phyloP scores from a whole-genome alignment of 2,113 vertebrate genomes.

The Scortum barcoo region DNA sequence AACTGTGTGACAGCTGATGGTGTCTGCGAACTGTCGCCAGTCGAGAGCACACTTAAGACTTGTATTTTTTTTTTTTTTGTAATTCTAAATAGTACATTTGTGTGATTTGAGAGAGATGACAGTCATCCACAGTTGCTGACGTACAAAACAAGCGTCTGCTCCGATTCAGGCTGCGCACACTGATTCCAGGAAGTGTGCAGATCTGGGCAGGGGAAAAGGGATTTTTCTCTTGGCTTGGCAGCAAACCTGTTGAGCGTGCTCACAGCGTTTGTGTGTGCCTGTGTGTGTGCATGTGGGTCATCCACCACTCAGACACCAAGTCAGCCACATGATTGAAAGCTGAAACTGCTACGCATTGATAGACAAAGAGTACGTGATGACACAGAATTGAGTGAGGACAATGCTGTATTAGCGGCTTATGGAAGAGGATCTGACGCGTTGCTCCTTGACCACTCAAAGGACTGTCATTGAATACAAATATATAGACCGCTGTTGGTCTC shows the following conservation, averaged over 20 bases:
- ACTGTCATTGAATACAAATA: constrained; percentile 19
- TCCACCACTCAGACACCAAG: background rate
- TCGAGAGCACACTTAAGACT: background rate
- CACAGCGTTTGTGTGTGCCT: background rate
- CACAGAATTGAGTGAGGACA: constrained; percentile 16
- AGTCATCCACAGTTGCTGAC: background rate
- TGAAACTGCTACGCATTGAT: constrained; percentile 2
- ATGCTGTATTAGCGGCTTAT: background rate
- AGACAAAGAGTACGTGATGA: constrained; percentile 39
- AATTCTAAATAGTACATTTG: background rate
- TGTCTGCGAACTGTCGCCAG: background rate
- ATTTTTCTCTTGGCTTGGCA: constrained; percentile 28
- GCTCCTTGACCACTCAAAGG: constrained; percentile 19
- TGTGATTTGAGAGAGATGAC: background rate
- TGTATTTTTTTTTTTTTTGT: background rate
- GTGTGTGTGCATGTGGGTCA: background rate
- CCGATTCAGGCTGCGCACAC: background rate
- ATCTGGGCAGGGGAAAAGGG: background rate
- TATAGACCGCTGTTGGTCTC: constrained; percentile 11
- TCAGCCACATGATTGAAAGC: constrained; percentile 22
- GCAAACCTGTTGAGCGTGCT: constrained; percentile 3
- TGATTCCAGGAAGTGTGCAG: constrained; percentile 16
- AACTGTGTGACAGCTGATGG: background rate
- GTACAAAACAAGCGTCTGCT: background rate
- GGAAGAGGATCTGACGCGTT: constrained; percentile 26